phyloP scores from a whole-genome alignment of 2,113 vertebrate genomes.

The Lonchura striata region DNA sequence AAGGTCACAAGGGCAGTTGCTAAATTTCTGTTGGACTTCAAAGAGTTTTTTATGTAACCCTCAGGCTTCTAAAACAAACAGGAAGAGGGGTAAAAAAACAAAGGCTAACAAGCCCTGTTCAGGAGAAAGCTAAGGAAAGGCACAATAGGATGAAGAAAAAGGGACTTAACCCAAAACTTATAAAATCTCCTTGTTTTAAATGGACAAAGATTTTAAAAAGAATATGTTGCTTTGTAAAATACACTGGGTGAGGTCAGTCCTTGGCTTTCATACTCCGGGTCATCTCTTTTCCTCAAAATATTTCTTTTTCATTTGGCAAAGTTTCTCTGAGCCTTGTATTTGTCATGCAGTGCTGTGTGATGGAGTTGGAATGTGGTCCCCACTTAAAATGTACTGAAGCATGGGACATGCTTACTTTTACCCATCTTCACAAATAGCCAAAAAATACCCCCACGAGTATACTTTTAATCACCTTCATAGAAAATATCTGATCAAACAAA shows the following conservation, averaged over 20 bases:
- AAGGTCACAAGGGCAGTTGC: neutral
- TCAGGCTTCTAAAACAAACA: conserved; percentile 28
- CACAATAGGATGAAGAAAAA: neutral
- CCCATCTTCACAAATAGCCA: neutral
- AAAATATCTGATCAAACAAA: neutral
- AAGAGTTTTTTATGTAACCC: neutral
- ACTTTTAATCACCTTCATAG: neutral
- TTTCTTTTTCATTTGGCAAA: neutral
- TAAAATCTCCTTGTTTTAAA: neutral
- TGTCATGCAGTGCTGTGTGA: neutral
- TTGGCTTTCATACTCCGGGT: neutral
- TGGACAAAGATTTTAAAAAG: neutral
- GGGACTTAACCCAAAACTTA: neutral
- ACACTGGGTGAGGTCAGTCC: neutral
- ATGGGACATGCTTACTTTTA: neutral
- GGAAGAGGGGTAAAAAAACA: neutral
- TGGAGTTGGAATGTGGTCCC: neutral
- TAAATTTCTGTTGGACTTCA: conserved; percentile 5
- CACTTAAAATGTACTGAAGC: neutral
- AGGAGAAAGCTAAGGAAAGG: neutral
- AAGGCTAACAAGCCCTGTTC: neutral
- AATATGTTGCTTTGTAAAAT: neutral
- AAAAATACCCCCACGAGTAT: neutral
- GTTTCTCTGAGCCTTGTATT: neutral
- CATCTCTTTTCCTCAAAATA: neutral